A percentile compares a stretch with the other conserved stretches of the same genome.
phyloP scores from a whole-genome alignment of 2,888 invertebrate species.

The Cerastoderma edule region DNA sequence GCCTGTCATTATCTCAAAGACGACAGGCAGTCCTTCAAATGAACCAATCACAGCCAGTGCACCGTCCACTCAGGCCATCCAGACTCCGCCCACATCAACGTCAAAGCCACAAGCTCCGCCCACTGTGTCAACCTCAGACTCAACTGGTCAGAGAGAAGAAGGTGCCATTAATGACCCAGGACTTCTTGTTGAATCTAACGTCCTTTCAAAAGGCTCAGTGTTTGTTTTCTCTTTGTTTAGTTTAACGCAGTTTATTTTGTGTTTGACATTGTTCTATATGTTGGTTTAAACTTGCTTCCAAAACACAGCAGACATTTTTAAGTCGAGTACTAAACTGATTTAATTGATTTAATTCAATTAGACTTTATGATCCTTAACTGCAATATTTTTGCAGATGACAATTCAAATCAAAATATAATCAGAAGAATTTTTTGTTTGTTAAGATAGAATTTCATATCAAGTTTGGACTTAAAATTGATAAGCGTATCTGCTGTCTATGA shows the following conservation, averaged over 20 bases:
- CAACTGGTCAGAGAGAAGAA: background rate
- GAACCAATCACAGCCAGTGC: background rate
- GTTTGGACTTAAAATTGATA: too few species aligned
- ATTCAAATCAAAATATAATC: too few species aligned
- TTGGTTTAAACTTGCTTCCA: too few species aligned
- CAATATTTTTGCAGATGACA: too few species aligned
- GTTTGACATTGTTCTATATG: constrained; percentile 11
- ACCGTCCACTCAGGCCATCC: background rate
- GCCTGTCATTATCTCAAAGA: background rate
- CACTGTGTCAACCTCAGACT: background rate
- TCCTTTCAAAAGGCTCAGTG: background rate
- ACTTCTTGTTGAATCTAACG: background rate
- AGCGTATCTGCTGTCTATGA: too few species aligned
- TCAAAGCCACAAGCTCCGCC: background rate
- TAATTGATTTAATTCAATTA: too few species aligned
- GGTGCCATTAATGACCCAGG: background rate
- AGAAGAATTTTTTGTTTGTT: too few species aligned
- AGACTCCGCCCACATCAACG: background rate
- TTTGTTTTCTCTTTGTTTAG: constrained; percentile 8
- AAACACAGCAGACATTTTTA: too few species aligned
- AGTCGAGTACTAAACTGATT: too few species aligned
- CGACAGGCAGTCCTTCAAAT: background rate
- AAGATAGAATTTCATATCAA: constrained; percentile 13
- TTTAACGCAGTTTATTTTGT: constrained; percentile 11
- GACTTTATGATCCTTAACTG: too few species aligned